Percentiles rank a stretch among this genome's conserved stretches.
Conservation (phyloP, 2,113 vertebrate species). For the Campylomormyrus tamandua region DNA sequence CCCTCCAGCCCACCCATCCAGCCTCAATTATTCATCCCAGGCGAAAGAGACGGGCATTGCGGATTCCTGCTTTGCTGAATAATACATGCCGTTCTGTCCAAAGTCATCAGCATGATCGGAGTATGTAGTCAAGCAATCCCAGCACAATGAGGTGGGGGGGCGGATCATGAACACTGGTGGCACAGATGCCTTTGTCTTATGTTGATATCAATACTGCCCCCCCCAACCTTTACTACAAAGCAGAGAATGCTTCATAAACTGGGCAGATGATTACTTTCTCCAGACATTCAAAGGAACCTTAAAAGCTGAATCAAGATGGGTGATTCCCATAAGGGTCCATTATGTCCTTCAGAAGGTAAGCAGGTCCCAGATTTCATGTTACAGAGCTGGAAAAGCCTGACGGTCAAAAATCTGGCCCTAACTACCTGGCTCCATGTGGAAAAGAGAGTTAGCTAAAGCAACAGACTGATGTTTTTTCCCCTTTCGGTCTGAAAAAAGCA, state of each 20-base stretch:
- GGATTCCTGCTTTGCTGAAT: constrained; percentile 13
- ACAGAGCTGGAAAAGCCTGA: not conserved
- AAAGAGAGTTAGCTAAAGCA: not conserved
- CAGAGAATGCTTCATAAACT: not conserved
- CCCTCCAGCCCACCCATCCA: not conserved
- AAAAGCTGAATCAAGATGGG: not conserved
- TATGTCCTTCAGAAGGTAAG: not conserved
- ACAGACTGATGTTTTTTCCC: not conserved
- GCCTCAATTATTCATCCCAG: constrained; percentile 19
- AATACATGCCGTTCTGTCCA: constrained; percentile 14
- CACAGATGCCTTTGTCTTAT: not conserved
- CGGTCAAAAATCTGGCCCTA: not conserved
- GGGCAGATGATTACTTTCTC: not conserved
- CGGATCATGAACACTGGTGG: not conserved
- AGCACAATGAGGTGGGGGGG: not conserved
- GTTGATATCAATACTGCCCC: not conserved
- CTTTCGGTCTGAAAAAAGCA: not conserved
- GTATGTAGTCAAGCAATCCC: not conserved
- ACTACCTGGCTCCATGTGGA: not conserved
- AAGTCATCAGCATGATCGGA: constrained; percentile 12
- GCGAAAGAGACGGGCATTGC: not conserved
- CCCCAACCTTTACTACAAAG: not conserved
- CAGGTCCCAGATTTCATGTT: not conserved
- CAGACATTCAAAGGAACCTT: not conserved
- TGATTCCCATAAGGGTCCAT: not conserved